Evolutionary conservation across 2,113 vertebrate genomes (phyloP).

Genomic region (human): DNA sequence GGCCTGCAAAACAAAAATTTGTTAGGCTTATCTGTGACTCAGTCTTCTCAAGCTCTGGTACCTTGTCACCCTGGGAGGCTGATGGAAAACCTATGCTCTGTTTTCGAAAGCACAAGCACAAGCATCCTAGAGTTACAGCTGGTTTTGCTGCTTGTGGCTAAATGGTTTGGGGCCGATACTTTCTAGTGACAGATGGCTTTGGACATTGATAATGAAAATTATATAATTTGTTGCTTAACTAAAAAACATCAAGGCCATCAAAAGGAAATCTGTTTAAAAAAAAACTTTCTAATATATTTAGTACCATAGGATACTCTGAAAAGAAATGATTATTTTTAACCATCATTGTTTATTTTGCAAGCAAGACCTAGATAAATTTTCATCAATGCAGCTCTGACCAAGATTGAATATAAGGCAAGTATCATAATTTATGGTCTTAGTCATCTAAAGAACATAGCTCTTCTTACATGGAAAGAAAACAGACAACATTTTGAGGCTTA

Average conservation of each 20-base stretch:
- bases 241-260: slow-evolving; percentile 51
- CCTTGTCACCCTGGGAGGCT: slow-evolving; percentile 67
- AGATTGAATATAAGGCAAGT: slow-evolving; percentile 30
- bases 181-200: slow-evolving; percentile 78
- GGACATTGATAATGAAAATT: slow-evolving; percentile 74
- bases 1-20: not conserved
- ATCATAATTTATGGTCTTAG: slow-evolving; percentile 76
- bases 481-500: slow-evolving; percentile 75
- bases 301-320: slow-evolving; percentile 38
- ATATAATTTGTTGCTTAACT: slow-evolving; percentile 64
- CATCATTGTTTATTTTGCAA: slow-evolving; percentile 37
- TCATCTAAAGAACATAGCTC: slow-evolving; percentile 75
- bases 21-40: not conserved
- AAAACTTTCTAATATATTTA: slow-evolving; percentile 34
- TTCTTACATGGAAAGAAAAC: slow-evolving; percentile 74
- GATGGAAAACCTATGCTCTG: slow-evolving; percentile 67
- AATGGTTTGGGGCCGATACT: slow-evolving; percentile 68
- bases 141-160: slow-evolving; percentile 68
- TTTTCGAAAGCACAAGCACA: slow-evolving; percentile 73
- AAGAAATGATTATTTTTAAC: slow-evolving; percentile 46
- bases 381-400: not conserved
- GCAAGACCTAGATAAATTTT: slow-evolving; percentile 17
- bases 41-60: slow-evolving; percentile 35
- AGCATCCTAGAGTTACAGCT: slow-evolving; percentile 68
- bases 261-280: slow-evolving; percentile 50